A percentile compares a stretch with the other conserved stretches of the same genome.
These are phyloP conservation scores for Knipowitschia caucasica DNA, from an alignment of 2,797 vertebrate genomes.

Conservation along the genomic window DNA sequence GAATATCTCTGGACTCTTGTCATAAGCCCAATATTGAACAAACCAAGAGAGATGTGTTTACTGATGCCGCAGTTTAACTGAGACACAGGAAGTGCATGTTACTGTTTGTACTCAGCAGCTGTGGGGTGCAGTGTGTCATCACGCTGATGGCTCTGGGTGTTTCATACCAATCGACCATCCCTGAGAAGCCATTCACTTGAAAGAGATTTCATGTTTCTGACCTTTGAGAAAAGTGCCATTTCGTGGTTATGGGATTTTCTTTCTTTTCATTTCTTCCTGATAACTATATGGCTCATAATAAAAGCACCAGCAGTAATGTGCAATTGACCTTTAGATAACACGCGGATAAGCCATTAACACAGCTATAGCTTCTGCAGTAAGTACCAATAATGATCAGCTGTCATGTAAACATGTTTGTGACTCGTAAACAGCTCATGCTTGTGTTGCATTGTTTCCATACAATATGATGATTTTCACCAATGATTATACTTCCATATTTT, in stretches of 20 bases:
- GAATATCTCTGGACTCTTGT: slow-evolving; percentile 19
- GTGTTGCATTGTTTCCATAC: background rate
- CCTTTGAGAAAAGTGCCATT: slow-evolving; percentile 12
- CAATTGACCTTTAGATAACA: slow-evolving; percentile 19
- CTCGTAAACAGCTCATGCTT: background rate
- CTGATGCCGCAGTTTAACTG: slow-evolving; percentile 37
- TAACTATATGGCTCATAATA: slow-evolving; percentile 11
- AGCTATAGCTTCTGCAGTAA: background rate
- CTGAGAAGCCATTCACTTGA: slow-evolving; percentile 35
- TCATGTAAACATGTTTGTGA: slow-evolving; percentile 3
- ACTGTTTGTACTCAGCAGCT: slow-evolving; percentile 43
- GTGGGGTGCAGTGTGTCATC: slow-evolving; percentile 32
- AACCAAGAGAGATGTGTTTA: slow-evolving; percentile 61
- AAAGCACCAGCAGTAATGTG: background rate
- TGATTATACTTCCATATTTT: background rate
- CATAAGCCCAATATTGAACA: slow-evolving; percentile 29
- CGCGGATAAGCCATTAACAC: background rate
- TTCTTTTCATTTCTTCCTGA: slow-evolving; percentile 4
- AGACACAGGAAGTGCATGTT: slow-evolving; percentile 36
- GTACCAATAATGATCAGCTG: slow-evolving; percentile 9
- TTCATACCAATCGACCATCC: slow-evolving; percentile 29
- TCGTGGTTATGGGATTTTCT: slow-evolving; percentile 12
- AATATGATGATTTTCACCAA: too few species aligned
- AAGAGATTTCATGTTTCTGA: slow-evolving; percentile 35
- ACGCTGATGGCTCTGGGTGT: slow-evolving; percentile 25